Percentiles rank a stretch among this genome's conserved stretches.
Evolutionary conservation across 2,113 vertebrate species (phyloP).

Genomic region (Typhlomys cinereus): DNA sequence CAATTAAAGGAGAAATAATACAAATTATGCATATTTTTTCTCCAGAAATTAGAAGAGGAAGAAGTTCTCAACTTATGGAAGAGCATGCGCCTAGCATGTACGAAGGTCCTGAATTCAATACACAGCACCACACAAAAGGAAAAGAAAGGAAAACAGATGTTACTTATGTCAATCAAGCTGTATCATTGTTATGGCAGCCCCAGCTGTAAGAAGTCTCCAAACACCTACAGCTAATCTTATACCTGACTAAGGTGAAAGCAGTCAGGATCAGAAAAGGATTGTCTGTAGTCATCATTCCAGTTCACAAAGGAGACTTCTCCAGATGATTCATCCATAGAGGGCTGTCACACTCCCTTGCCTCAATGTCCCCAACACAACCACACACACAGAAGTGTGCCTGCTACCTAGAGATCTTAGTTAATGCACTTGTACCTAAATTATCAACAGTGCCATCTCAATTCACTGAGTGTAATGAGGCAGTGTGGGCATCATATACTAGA

Average conservation of each 20-base stretch:
- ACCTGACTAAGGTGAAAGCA: neutral
- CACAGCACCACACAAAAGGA: neutral
- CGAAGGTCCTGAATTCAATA: neutral
- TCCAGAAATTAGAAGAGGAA: neutral
- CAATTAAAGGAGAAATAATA: constrained; percentile 1
- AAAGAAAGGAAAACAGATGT: neutral
- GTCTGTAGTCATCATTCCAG: neutral
- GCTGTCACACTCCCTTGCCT: neutral
- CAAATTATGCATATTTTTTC: neutral
- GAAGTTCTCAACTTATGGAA: neutral
- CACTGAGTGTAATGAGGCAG: neutral
- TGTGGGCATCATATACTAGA: neutral
- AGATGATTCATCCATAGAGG: neutral
- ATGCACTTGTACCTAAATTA: constrained; percentile 42
- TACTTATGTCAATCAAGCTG: too few relatives aligned
- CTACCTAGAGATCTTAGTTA: neutral
- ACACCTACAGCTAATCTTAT: neutral
- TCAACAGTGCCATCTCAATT: constrained; percentile 41
- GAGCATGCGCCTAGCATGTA: neutral
- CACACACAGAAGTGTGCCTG: neutral
- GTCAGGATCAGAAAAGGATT: neutral
- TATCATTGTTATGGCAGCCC: neutral
- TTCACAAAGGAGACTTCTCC: neutral
- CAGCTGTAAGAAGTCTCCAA: neutral
- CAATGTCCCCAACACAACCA: neutral